A percentile compares a stretch with the other conserved stretches of the same genome.
These are phyloP conservation scores for Hybognathus amarus DNA, from an alignment of 2,797 vertebrate genomes.

Conservation along the genomic window DNA sequence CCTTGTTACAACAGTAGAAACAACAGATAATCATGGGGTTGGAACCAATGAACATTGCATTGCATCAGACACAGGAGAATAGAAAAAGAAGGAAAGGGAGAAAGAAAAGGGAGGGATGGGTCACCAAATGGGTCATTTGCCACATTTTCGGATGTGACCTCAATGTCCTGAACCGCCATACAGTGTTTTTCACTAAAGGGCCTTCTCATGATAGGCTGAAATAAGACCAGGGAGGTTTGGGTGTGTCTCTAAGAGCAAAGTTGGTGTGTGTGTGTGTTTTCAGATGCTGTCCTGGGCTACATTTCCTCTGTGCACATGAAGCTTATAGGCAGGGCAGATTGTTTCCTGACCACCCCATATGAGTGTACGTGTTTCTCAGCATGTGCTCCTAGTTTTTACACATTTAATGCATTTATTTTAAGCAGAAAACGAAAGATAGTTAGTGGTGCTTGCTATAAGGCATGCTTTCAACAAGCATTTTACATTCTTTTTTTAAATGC, in stretches of 20 bases:
- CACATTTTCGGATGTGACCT: conserved; percentile 76
- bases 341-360: conserved; percentile 43
- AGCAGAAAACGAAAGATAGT: not conserved
- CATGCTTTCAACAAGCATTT: not conserved
- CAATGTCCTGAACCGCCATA: conserved; percentile 74
- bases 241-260: conserved; percentile 49
- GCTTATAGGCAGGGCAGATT: conserved; percentile 31
- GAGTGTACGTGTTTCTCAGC: not conserved
- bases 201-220: conserved; percentile 43
- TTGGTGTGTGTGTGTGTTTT: conserved; percentile 35
- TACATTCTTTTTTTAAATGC: not conserved
- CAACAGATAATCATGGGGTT: conserved; percentile 5
- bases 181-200: conserved; percentile 1
- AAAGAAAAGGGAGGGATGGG: conserved; percentile 22
- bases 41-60: not conserved
- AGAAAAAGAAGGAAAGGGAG: not conserved
- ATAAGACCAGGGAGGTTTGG: conserved; percentile 51
- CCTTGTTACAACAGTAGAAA: not conserved
- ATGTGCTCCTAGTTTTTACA: not conserved
- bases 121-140: conserved; percentile 73
- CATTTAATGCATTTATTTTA: not conserved
- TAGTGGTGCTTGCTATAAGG: not conserved
- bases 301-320: conserved; percentile 43
- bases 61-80: conserved; percentile 11
- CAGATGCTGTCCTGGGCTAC: conserved; percentile 32